Evolutionary conservation across 2,888 invertebrate species (phyloP).

Genomic region (Adelphocoris suturalis): DNA sequence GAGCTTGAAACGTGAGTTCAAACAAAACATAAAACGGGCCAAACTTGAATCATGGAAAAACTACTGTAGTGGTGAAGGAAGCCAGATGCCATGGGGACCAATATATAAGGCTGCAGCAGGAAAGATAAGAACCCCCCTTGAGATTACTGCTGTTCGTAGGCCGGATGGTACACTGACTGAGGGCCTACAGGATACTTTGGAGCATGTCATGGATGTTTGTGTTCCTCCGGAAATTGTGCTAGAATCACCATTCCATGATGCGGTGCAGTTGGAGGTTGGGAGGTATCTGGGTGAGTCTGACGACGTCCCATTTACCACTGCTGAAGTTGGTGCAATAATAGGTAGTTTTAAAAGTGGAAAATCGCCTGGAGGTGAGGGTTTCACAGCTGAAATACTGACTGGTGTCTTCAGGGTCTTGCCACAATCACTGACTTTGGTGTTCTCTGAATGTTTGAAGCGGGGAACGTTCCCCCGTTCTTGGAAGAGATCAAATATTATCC

Average conservation of each 20-base stretch:
- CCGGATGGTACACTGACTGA: conserved; percentile 21
- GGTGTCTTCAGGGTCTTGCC: neutral
- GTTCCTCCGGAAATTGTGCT: neutral
- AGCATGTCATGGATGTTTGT: too few species aligned
- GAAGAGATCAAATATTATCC: too few species aligned
- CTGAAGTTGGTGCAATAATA: neutral
- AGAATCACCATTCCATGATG: neutral
- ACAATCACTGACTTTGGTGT: neutral
- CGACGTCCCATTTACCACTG: neutral
- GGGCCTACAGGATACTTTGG: too few species aligned
- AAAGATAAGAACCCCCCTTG: conserved; percentile 4
- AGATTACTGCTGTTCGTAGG: conserved; percentile 1
- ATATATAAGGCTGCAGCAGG: too few species aligned
- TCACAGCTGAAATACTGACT: neutral
- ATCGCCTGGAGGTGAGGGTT: neutral
- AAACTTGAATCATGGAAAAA: neutral
- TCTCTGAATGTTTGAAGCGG: neutral
- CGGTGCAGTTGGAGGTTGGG: neutral
- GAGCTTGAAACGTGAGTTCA: neutral
- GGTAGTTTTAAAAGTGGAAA: neutral
- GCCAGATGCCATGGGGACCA: too few species aligned
- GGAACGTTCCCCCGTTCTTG: too few species aligned
- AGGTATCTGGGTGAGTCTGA: neutral
- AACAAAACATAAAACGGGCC: neutral
- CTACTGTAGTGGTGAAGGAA: conserved; percentile 38